Base-by-base conservation (phyloP, 2,888 invertebrate species). In the Drosophila phalerata region DNA sequence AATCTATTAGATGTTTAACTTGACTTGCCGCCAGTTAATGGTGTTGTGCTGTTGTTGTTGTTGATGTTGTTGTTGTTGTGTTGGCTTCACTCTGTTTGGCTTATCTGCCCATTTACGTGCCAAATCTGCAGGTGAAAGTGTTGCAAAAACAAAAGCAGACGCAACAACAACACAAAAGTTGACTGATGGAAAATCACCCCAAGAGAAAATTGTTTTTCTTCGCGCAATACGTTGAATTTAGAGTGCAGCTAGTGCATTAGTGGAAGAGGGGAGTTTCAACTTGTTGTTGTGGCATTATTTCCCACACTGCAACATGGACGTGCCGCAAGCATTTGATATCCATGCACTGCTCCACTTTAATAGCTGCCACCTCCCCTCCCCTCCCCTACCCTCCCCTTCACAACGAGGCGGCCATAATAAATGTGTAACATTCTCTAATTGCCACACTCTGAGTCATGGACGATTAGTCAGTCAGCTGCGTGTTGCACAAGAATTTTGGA, bases 41-140 rank as follows among this genome's bases (percentile, higher is more conserved):
- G 58, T 69, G 68, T 53, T 67, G 43, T 42, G n/a, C 30, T 62
- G 34, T 28, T 43, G 28, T 45, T 43, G 19, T 43, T 71, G 58
- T 40, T 28, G 32, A 19, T 62, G 60, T 55, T 65, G 57, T 72
- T 55, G 60, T 48, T 55, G 43, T 32, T 57, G 37, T 63, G 30
- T 63, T 66, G 52, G 63, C 71, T 67, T 17, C 40, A 55, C 63
- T 77, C 58, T 34, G 47, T 34, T 61, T 52, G 43, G 47, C 67
- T 83, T 85, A 88, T 83, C 84, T 74, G 86, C 66, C 63, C 75
- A 77, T 83, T 85, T 83, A 85, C 78, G 81, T 85, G 86, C 86
- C 86, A 84, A 84, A 84, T 84, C 88, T 73, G 48, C 80, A 85
- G 88, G 83, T 87, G 83, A 83, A 85, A 85, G 84, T 85, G 86